phyloP scores from a whole-genome alignment of 2,797 vertebrate species.

The Tachyglossus aculeatus region DNA sequence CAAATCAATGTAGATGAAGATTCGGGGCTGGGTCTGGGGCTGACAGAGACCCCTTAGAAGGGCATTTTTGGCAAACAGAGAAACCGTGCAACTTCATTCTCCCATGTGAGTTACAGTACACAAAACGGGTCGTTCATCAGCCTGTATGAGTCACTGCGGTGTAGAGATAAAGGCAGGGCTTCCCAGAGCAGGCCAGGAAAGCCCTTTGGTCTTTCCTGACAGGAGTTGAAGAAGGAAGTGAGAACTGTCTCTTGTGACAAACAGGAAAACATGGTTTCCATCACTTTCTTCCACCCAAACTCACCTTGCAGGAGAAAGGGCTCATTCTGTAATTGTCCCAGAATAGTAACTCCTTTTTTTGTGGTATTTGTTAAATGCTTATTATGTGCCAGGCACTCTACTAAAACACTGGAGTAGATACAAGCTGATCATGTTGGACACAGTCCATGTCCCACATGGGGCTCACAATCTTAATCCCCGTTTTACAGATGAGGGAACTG shows the following conservation, averaged over 20 bases:
- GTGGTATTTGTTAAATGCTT: too few species aligned
- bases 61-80: neutral
- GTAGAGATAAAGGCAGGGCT: too few species aligned
- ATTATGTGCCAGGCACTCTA: too few species aligned
- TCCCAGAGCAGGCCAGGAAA: too few species aligned
- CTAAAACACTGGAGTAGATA: too few species aligned
- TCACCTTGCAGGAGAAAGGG: neutral
- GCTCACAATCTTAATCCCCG: too few species aligned
- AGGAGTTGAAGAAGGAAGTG: neutral
- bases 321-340: too few species aligned
- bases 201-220: too few species aligned
- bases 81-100: neutral
- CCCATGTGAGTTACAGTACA: neutral
- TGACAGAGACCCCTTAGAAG: neutral
- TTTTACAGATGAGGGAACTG: too few species aligned
- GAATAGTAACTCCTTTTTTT: too few species aligned
- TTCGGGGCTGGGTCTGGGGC: neutral
- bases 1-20: slow-evolving; percentile 4
- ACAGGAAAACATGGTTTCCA: neutral
- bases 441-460: too few species aligned
- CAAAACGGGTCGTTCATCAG: neutral
- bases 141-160: neutral
- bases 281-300: neutral
- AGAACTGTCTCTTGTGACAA: neutral
- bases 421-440: too few species aligned